Percentiles rank a stretch among this genome's conserved stretches.
Conservation (phyloP, 1,140 invertebrate species). For the Diabrotica undecimpunctata region DNA sequence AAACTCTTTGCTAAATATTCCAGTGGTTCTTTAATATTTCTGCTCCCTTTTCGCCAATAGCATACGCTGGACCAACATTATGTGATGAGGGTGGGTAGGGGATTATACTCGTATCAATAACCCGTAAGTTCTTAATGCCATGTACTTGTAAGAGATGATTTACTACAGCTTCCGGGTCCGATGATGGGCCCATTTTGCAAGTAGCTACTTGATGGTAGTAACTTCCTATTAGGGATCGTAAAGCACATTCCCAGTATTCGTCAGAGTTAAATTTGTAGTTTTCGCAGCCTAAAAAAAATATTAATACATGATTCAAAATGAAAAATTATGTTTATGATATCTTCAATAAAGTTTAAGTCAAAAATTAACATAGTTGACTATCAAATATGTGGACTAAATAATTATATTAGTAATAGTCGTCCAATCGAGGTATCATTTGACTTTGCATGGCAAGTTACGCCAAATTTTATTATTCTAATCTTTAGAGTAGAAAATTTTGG, state of each 20-base stretch:
- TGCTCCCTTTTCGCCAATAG: slow-evolving; percentile 58
- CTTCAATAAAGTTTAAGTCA: too few species aligned
- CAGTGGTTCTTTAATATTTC: slow-evolving; percentile 51
- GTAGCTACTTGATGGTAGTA: slow-evolving; percentile 71
- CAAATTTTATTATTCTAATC: too few species aligned
- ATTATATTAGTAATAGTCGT: too few species aligned
- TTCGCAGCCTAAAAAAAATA: slow-evolving; percentile 50
- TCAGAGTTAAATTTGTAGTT: slow-evolving; percentile 47
- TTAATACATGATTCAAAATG: too few species aligned
- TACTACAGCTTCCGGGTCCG: slow-evolving; percentile 68
- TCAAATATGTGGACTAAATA: too few species aligned
- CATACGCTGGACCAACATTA: slow-evolving; percentile 51
- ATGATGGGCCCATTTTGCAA: slow-evolving; percentile 70
- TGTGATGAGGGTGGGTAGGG: slow-evolving; percentile 61
- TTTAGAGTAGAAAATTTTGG: too few species aligned
- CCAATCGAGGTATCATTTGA: too few species aligned
- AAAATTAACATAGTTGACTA: too few species aligned
- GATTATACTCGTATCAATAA: slow-evolving; percentile 74
- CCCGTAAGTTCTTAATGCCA: slow-evolving; percentile 63
- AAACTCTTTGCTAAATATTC: not conserved
- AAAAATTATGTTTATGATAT: too few species aligned
- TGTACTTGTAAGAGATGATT: slow-evolving; percentile 66
- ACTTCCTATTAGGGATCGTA: slow-evolving; percentile 59
- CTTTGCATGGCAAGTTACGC: too few species aligned
- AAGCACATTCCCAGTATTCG: slow-evolving; percentile 72